Base-by-base conservation (phyloP, 2,797 vertebrate species). In the Neosilurus mollespiculum region DNA sequence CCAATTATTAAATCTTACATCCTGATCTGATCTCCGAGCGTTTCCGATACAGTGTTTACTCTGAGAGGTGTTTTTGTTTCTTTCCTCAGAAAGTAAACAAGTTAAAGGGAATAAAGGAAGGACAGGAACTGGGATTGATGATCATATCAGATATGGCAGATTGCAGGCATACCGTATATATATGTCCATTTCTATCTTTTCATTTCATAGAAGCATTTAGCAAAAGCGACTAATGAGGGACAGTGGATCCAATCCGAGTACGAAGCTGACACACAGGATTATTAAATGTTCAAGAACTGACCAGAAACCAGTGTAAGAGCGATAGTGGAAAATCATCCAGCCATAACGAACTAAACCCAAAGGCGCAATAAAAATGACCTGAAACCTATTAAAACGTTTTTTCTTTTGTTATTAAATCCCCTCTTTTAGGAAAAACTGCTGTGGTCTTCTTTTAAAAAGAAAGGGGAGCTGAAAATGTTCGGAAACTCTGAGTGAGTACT, bases 331-430 rank as follows among this genome's bases (percentile, higher is more conserved):
- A 51, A 49, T 78, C 58, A 61, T 20, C 34, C 14, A 24, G 59
- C 14, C 59, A 24, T 49, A 78, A 62, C 12, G 30, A 30, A 30
- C 30, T 62, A 49, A 62, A 78, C 76, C 62, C 58, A 10, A 51
- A 49, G 9, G 3, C 76, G 43, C 76, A 78, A 78, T 78, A 64
- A 78, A 61, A 64, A 78, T 78, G 2, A 26, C 59, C 43, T 22
- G 16, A 78, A 78, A 51, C n/a, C 76, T 78, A 64, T 24, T 64
- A 64, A 78, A 78, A 64, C 64, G 59, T 64, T 6, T 78, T 78
- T 30, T 1, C n/a, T 53, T 61, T 43, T 59, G 73, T 77, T 61
- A 77, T 77, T 77, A 59, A 77, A 77, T 77, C 56, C 20, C 51
- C 30, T 30, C 30, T 64, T 65, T 51, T 64, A 51, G 9, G 22